Conservation (phyloP, 64 coral and sea anemone genomes). For the Dendrophyllia cribrosa region DNA sequence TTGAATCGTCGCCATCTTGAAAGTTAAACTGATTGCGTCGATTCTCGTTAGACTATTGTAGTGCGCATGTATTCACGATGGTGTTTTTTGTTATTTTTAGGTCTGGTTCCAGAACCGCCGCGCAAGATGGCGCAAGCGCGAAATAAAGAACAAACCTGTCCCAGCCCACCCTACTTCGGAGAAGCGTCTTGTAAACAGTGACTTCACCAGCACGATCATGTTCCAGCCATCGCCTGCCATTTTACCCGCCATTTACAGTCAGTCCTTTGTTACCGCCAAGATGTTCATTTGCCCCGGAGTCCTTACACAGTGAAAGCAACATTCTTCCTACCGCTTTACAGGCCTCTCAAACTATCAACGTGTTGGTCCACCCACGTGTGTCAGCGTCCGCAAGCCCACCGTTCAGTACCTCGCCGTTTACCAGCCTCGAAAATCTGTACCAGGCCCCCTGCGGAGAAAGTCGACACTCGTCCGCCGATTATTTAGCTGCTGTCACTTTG, state of each 20-base stretch:
- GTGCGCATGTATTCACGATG: no score
- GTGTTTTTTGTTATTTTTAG: not conserved
- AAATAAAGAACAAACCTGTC: conserved; percentile 73
- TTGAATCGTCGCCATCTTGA: no score
- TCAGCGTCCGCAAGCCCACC: not conserved
- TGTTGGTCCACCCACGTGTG: not conserved
- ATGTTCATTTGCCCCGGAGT: not conserved
- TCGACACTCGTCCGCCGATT: conserved; percentile 44
- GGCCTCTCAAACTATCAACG: not conserved
- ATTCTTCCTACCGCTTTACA: not conserved
- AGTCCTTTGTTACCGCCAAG: not conserved
- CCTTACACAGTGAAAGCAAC: not conserved
- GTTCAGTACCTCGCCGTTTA: not conserved
- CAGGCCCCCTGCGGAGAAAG: conserved; percentile 24
- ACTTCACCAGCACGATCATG: not conserved
- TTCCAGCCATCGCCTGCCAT: not conserved
- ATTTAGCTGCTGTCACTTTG: conserved; percentile 52
- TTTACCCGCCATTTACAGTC: conserved; percentile 15
- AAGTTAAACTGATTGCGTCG: no score
- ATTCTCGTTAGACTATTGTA: no score
- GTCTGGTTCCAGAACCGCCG: conserved; percentile 87
- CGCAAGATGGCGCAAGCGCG: conserved; percentile 65
- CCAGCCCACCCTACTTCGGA: conserved; percentile 15
- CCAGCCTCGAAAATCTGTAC: not conserved
- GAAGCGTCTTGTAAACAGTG: not conserved